A percentile compares a stretch with the other conserved stretches of the same genome.
Evolutionary conservation across 1,140 invertebrate species (phyloP).

Genomic region (Rhyacophila brunnea): DNA sequence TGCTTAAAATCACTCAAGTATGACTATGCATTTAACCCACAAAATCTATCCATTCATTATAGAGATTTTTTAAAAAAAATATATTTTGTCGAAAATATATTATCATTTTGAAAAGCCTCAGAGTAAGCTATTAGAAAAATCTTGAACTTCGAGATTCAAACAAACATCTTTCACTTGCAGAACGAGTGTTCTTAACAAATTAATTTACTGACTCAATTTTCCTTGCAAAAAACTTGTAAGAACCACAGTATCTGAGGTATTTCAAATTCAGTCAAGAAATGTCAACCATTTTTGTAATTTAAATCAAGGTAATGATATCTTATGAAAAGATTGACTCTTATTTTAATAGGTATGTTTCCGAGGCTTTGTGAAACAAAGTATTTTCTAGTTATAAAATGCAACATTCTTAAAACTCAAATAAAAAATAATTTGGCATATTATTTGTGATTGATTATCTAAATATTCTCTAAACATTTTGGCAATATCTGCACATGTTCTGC

Average conservation of each 20-base stretch:
- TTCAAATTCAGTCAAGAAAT: background rate
- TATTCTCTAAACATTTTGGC: no score
- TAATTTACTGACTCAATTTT: background rate
- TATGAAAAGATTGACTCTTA: background rate
- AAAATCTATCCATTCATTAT: background rate
- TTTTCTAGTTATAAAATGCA: background rate
- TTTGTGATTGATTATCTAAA: no score
- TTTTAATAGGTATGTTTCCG: background rate
- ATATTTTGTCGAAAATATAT: background rate
- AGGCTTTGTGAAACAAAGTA: background rate
- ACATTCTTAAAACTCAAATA: no score
- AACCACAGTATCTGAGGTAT: background rate
- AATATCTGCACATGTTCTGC: no score
- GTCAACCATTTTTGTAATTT: background rate
- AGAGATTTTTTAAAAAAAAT: background rate
- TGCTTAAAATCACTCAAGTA: no score
- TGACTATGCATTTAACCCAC: background rate
- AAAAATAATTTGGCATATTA: background rate
- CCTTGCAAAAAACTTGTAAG: background rate
- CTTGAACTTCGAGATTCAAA: background rate
- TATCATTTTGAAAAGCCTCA: background rate
- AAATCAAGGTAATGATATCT: no score
- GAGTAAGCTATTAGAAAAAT: background rate
- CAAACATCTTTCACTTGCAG: no score
- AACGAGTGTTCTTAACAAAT: background rate